Evolutionary conservation across 2,797 vertebrate genomes (phyloP).

Genomic region (Artibeus jamaicensis): DNA sequence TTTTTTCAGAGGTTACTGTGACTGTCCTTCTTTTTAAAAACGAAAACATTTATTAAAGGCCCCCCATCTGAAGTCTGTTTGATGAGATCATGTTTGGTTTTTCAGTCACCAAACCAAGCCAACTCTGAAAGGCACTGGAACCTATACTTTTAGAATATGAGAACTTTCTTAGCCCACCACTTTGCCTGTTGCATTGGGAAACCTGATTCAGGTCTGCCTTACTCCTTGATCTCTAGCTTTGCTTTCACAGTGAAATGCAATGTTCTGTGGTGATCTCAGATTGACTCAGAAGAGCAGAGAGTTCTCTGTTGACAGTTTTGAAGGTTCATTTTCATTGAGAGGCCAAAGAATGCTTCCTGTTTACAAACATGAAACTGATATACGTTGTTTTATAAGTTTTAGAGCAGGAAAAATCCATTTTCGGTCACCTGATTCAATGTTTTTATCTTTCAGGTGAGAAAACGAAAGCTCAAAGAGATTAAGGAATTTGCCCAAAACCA

Average conservation of each 20-base stretch:
- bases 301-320: neutral
- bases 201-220: neutral
- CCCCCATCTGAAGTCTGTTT: neutral
- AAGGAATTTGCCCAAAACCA: neutral
- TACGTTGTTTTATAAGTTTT: conserved; percentile 8
- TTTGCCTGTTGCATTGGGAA: neutral
- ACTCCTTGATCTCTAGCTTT: neutral
- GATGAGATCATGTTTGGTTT: neutral
- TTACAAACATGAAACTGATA: conserved; percentile 29
- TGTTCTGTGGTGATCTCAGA: neutral
- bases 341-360: conserved; percentile 40
- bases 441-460: conserved; percentile 11
- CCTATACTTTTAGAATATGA: neutral
- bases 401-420: neutral
- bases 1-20: neutral
- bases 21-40: neutral
- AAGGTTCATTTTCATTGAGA: neutral
- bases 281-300: neutral
- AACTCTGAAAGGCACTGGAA: neutral
- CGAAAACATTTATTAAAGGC: neutral
- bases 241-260: neutral
- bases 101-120: neutral
- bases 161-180: neutral
- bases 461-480: conserved; percentile 16
- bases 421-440: neutral